A percentile compares a stretch with the other conserved stretches of the same genome.
phyloP scores from a whole-genome alignment of 2,888 invertebrate species.

The Pelosia muscerda region DNA sequence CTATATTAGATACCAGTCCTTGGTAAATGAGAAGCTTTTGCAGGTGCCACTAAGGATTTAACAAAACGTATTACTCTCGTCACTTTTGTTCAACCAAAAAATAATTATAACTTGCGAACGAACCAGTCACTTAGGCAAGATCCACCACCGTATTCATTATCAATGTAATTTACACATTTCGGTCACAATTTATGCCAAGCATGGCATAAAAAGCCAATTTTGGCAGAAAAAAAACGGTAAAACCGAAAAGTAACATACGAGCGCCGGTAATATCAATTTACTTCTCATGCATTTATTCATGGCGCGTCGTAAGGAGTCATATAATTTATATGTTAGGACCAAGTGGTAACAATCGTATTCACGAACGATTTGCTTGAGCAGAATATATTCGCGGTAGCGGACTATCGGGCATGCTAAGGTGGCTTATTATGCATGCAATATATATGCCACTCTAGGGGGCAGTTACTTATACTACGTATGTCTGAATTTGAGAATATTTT shows the following conservation, averaged over 20 bases:
- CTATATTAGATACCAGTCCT: too few relatives aligned
- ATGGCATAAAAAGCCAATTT: slow-evolving; percentile 83
- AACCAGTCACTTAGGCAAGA: slow-evolving; percentile 5
- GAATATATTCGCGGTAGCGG: slow-evolving; percentile 59
- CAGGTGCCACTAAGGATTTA: too few relatives aligned
- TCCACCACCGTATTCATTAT: slow-evolving; percentile 69
- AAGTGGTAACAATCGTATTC: slow-evolving; percentile 81
- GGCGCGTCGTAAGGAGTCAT: slow-evolving; percentile 78
- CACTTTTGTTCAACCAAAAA: slow-evolving; percentile 1
- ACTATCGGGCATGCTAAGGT: slow-evolving; percentile 52
- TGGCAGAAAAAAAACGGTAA: slow-evolving; percentile 64
- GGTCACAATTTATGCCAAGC: slow-evolving; percentile 76
- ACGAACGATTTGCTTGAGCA: slow-evolving; percentile 78
- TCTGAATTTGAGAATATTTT: slow-evolving; percentile 60
- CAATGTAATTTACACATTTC: slow-evolving; percentile 75
- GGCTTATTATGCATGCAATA: slow-evolving; percentile 77
- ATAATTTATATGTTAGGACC: slow-evolving; percentile 84
- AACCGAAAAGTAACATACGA: slow-evolving; percentile 78
- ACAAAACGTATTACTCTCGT: too few relatives aligned
- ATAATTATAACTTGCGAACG: background rate
- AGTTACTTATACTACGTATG: slow-evolving; percentile 79
- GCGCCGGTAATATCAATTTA: slow-evolving; percentile 83
- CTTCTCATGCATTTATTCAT: slow-evolving; percentile 85
- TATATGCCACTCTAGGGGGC: slow-evolving; percentile 82
- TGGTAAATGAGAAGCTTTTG: too few relatives aligned